Base-by-base conservation (phyloP, 2,113 vertebrate genomes). In the Trochalopteron elliotii region DNA sequence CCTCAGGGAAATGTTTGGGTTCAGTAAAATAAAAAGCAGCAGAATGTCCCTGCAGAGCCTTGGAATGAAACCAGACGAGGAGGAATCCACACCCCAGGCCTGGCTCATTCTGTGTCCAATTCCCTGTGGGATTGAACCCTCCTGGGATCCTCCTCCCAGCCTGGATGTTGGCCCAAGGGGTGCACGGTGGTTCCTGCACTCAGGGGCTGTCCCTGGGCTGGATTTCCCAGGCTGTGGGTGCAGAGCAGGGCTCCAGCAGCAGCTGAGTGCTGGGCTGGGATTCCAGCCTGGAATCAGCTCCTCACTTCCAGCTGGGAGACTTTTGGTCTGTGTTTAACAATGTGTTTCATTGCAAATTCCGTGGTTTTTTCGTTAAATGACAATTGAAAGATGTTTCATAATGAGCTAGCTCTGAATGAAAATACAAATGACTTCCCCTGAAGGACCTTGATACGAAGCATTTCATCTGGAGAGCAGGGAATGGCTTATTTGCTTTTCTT, bases 401-500 rank as follows among this genome's bases (percentile, higher is more conserved):
- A 91, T 56, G 84, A 94, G 74, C 45, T 28, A 8, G 37, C 49
- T 82, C 35, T 25, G 74, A 91, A 44, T 78, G 70, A 56, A 93
- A 96, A 72, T 37, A 85, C 11, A 56, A 87, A 85, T 72, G 7
- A 72, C 92, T 85, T 90, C 70, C 82, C 87, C 53, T 91, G 84
- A 83, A 96, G 88, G 92, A 61, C 6, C 5, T 70, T 8, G 65
- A 31, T 82, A 42, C 25, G 70, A 93, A 91, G 60, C 57, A 72
- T 90, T 94, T 89, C 52, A n/a, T 84, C 75, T 40, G 61, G 74
- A 89, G 76, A 74, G 64, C 42, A 83, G 63, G 71, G 83, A 94
- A 72, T 72, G 28, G 10, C 49, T 89, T 93, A 52, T 91, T 95
- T 95, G 53, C 49, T 93, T 96, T 84, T 24, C 71, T 77, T 65